These are phyloP conservation scores for Dryoscopus gambensis DNA, from an alignment of 2,113 vertebrate genomes.

Conservation along the genomic window DNA sequence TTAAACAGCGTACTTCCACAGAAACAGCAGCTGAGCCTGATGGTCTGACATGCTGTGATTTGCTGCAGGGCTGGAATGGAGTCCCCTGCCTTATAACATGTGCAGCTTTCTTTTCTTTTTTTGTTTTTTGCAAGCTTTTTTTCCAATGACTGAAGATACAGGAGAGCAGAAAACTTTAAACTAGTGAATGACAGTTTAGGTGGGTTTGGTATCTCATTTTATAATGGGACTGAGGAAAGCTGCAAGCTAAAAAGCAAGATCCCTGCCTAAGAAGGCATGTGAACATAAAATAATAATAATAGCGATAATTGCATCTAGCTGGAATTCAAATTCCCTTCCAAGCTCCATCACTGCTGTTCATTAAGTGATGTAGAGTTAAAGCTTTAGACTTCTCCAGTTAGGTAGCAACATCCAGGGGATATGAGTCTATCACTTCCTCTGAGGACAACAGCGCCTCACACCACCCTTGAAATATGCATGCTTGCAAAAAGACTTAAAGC, in stretches of 20 bases:
- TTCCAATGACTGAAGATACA: not conserved
- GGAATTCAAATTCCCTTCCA: slow-evolving; percentile 2
- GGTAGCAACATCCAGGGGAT: not conserved
- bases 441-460: not conserved
- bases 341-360: not conserved
- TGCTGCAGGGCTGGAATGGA: not conserved
- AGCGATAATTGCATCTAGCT: not conserved
- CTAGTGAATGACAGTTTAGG: not conserved
- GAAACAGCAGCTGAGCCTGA: not conserved
- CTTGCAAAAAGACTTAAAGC: not conserved
- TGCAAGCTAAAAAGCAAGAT: not conserved
- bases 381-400: not conserved
- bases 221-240: not conserved
- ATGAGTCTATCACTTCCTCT: not conserved
- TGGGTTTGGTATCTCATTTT: not conserved
- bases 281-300: not conserved
- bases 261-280: not conserved
- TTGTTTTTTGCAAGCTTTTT: not conserved
- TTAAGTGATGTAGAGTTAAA: not conserved
- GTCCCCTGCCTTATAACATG: not conserved
- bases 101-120: not conserved
- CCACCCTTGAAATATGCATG: not conserved
- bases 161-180: not conserved
- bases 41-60: not conserved
- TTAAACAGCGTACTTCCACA: not conserved